Percentiles rank a stretch among this genome's conserved stretches.
These are phyloP conservation scores for Clarias magur DNA, from an alignment of 2,113 vertebrate species.

Conservation along the genomic window DNA sequence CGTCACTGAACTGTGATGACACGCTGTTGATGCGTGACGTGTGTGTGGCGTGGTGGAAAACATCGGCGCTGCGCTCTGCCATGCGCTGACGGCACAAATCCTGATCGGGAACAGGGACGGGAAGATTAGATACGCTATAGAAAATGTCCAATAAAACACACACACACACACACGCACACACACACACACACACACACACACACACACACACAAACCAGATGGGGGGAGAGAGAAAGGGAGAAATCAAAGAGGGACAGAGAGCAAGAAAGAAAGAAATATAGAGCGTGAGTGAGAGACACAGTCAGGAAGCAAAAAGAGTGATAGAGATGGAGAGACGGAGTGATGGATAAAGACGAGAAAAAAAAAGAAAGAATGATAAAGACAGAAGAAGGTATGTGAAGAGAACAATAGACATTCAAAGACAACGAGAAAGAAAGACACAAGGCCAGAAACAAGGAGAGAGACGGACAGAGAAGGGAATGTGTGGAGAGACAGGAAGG, in stretches of 20 bases:
- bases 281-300: background rate
- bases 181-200: background rate
- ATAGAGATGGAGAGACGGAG: too few species aligned
- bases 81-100: conserved; percentile 96
- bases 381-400: too few species aligned
- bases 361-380: too few species aligned
- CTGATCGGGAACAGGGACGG: conserved; percentile 60
- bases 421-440: too few species aligned
- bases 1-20: conserved; percentile 92
- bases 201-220: background rate
- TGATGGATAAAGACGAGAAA: too few species aligned
- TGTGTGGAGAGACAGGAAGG: background rate
- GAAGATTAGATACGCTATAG: background rate
- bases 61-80: conserved; percentile 83
- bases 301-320: background rate
- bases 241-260: background rate
- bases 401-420: too few species aligned
- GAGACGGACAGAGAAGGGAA: too few species aligned
- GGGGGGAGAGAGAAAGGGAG: background rate
- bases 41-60: conserved; percentile 77
- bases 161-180: too few species aligned
- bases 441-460: too few species aligned
- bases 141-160: too few species aligned
- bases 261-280: background rate
- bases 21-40: conserved; percentile 87